Evolutionary conservation across 2,888 invertebrate genomes (phyloP).

Genomic region (Phytoseiulus persimilis): DNA sequence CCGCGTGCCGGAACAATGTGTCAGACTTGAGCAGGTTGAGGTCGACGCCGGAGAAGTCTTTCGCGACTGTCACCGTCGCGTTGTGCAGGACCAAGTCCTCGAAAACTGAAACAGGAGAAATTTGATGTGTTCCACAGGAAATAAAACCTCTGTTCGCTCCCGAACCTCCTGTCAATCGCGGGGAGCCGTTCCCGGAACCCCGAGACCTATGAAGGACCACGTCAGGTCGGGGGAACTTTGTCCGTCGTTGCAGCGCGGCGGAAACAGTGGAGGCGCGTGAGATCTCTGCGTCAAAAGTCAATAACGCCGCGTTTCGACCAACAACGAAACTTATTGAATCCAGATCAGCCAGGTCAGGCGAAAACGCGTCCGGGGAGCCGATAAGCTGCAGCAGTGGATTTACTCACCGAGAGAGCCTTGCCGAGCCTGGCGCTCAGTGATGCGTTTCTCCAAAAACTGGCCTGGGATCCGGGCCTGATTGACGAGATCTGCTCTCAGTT

Average conservation of each 20-base stretch:
- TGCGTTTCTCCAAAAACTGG: not conserved
- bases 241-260: not conserved
- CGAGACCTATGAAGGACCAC: not conserved
- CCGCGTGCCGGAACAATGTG: not conserved
- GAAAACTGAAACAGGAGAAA: not conserved
- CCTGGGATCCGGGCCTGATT: not conserved
- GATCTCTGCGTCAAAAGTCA: not conserved
- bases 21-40: not conserved
- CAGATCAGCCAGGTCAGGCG: conserved; percentile 5
- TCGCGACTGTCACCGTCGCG: not conserved
- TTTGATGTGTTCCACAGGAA: too few relatives aligned
- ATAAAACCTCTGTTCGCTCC: too few relatives aligned
- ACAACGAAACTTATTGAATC: conserved; percentile 5
- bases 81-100: not conserved
- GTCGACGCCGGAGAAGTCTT: not conserved
- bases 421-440: not conserved
- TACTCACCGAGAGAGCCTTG: not conserved
- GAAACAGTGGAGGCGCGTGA: not conserved
- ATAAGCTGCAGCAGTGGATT: not conserved
- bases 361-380: not conserved
- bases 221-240: not conserved
- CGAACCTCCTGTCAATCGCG: too few relatives aligned
- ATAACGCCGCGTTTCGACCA: not conserved
- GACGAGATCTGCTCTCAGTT: not conserved
- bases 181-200: too few relatives aligned